These are phyloP conservation scores for Periphyllus acericola DNA, from an alignment of 2,888 invertebrate species.

Conservation along the genomic window DNA sequence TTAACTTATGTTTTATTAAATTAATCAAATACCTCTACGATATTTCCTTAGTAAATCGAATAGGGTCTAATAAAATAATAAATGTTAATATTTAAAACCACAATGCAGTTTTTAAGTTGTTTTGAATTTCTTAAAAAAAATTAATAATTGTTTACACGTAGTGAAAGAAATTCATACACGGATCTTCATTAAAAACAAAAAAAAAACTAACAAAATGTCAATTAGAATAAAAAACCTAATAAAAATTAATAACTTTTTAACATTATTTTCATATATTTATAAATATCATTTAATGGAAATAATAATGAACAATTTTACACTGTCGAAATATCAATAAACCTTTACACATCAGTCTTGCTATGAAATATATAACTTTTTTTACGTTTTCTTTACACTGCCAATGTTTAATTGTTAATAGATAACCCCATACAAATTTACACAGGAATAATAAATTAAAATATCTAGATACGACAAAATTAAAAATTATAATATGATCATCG, in stretches of 20 bases:
- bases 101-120: conserved; percentile 3
- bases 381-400: conserved; percentile 53
- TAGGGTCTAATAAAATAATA: conserved; percentile 51
- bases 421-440: conserved; percentile 58
- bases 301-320: conserved; percentile 60
- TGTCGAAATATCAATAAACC: conserved; percentile 53
- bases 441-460: conserved; percentile 50
- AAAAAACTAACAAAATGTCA: conserved; percentile 35
- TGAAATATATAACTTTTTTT: conserved; percentile 40
- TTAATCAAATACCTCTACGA: conserved; percentile 43
- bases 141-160: conserved; percentile 33
- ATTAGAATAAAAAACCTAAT: conserved; percentile 32
- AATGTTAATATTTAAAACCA: conserved; percentile 28
- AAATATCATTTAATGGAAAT: conserved; percentile 55
- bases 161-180: conserved; percentile 34
- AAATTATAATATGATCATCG: conserved; percentile 8
- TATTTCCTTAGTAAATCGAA: conserved; percentile 54
- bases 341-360: conserved; percentile 61
- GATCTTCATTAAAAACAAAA: conserved; percentile 16
- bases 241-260: conserved; percentile 55
- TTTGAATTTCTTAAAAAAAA: conserved; percentile 32
- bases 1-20: conserved; percentile 10
- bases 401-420: conserved; percentile 34
- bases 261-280: conserved; percentile 58
- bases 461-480: not conserved